Evolutionary conservation across 2,113 vertebrate species (phyloP), one percentile per base, ranked within the genome.

Genomic region (Ceyx margarethae): DNA sequence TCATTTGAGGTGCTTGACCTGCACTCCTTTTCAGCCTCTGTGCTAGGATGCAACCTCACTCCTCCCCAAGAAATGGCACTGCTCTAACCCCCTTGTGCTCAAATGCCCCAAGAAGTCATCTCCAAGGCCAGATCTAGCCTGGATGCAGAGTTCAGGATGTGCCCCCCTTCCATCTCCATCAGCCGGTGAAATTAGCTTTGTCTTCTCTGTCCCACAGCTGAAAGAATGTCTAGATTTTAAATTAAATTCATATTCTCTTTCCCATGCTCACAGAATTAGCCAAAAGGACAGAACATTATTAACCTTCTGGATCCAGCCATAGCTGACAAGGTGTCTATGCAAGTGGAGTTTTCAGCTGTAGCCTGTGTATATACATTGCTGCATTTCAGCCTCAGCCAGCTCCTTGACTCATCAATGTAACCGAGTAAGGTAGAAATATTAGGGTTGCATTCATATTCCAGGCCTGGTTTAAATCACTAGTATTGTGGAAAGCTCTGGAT

Each of bases 391-490:
- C 85, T 64, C 64, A 77, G 91, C 95, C 93, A 88, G 83, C 22
- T 78, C 73, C 91, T 97, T 89, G 93, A 91, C 91, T 97, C 96
- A 90, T 96, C 84, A 15, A 67, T 89, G 77, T 93, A 95, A 96
- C 88, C 17, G 45, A 95, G 87, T 84, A 94, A 95, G 96, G 96
- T 96, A 97, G 96, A 95, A 97, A 96, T 96, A 95, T 95, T 96
- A 94, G 94, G 81, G 87, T 79, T 94, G 89, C 95, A 87, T 97
- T 97, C 94, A 72, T 95, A 91, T 89, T 96, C 94, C 95, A 96
- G 94, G 97, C 97, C 97, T 96, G 97, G 95, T 97, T 98, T 97
- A 97, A 97, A 97, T 97, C 96, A 97, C 91, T 61, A 89, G 77
- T 92, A 88, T 96, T 96, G 96, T 97, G 91, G 93, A 95, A 97